Conservation (phyloP, 2,888 invertebrate genomes). For the Lepidochitona cinerea region DNA sequence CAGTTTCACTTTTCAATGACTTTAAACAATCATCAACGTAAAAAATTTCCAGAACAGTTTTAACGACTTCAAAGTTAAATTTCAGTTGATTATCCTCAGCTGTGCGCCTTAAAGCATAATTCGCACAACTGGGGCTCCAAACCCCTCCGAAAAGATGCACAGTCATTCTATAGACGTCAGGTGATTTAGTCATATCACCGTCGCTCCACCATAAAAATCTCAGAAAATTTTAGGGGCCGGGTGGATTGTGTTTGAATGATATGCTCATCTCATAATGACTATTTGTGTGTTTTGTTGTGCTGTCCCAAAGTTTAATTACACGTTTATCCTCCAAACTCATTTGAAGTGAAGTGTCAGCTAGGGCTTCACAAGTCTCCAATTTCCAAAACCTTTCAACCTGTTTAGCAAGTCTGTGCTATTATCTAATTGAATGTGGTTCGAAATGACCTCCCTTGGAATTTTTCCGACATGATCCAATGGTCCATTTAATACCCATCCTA, state of each 20-base stretch:
- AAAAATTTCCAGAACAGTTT: slow-evolving; percentile 9
- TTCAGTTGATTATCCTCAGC: background rate
- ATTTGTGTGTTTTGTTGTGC: background rate
- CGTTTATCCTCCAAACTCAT: background rate
- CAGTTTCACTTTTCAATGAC: background rate
- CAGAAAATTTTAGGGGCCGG: background rate
- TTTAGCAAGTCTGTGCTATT: background rate
- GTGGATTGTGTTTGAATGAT: background rate
- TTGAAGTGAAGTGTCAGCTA: background rate
- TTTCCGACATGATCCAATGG: background rate
- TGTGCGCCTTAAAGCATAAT: slow-evolving; percentile 2
- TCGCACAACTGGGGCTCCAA: slow-evolving; percentile 15
- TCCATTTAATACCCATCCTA: background rate
- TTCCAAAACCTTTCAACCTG: background rate
- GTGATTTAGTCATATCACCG: background rate
- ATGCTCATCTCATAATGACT: background rate
- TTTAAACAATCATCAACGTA: slow-evolving; percentile 15
- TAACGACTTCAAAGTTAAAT: background rate
- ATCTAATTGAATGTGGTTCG: background rate
- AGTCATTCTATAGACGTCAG: no score
- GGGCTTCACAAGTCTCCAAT: background rate
- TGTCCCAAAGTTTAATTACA: background rate
- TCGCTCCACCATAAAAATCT: slow-evolving; percentile 16
- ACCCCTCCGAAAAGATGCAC: no score
- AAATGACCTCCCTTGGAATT: background rate